phyloP scores from a whole-genome alignment of 1,140 invertebrate species.

The Armadillidium nasatum region DNA sequence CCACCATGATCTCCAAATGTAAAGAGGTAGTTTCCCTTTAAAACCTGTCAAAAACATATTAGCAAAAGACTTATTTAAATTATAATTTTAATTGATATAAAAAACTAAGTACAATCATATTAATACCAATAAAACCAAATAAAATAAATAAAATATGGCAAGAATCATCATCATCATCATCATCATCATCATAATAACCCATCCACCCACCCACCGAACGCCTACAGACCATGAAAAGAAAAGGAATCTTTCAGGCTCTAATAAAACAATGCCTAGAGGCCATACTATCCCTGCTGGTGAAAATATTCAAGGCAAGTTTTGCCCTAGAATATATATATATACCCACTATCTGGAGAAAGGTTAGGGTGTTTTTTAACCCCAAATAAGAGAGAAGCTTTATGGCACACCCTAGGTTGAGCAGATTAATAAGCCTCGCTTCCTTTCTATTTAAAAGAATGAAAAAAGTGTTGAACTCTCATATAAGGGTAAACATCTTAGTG shows the following conservation, averaged over 20 bases:
- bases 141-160: background rate
- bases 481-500: too few relatives aligned
- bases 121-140: background rate
- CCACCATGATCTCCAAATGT: conserved; percentile 88
- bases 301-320: background rate
- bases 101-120: background rate
- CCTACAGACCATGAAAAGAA: background rate
- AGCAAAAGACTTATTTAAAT: background rate
- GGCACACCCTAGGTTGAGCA: too few relatives aligned
- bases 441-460: too few relatives aligned
- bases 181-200: background rate
- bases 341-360: too few relatives aligned
- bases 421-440: too few relatives aligned
- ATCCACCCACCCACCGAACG: background rate
- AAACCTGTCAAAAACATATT: conserved; percentile 51
- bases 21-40: conserved; percentile 80
- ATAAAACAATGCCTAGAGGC: too few relatives aligned
- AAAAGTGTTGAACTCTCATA: too few relatives aligned
- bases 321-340: background rate
- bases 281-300: too few relatives aligned
- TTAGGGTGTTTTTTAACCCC: too few relatives aligned
- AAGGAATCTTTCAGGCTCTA: background rate
- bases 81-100: background rate
- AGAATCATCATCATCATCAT: background rate
- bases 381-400: too few relatives aligned